Percentiles rank a stretch among this genome's conserved stretches.
Conservation (phyloP, 1,140 invertebrate genomes). For the Zophobas atratus region DNA sequence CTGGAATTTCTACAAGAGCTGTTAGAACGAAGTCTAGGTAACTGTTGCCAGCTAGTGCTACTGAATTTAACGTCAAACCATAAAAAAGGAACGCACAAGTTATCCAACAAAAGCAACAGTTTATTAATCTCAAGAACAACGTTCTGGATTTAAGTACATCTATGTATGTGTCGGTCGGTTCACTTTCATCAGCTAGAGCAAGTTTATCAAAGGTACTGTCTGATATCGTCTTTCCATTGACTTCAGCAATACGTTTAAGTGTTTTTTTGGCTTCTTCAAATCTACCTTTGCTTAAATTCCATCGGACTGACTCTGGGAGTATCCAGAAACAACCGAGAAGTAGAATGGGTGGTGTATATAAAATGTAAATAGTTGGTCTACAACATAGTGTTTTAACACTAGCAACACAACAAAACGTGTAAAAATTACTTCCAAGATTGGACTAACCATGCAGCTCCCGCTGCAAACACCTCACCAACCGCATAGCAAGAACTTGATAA, state of each 20-base stretch:
- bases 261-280: conserved; percentile 68
- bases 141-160: conserved; percentile 71
- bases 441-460: conserved; percentile 81
- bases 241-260: conserved; percentile 66
- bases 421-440: conserved; percentile 74
- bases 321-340: conserved; percentile 61
- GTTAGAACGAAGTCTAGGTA: conserved; percentile 81
- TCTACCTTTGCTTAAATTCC: conserved; percentile 67
- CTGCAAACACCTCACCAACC: conserved; percentile 79
- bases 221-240: conserved; percentile 75
- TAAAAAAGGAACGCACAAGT: conserved; percentile 83
- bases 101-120: conserved; percentile 78
- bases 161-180: conserved; percentile 67
- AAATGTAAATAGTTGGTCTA: conserved; percentile 69
- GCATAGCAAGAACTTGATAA: conserved; percentile 80
- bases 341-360: conserved; percentile 54
- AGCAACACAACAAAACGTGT: background rate
- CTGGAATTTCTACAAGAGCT: conserved; percentile 79
- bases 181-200: conserved; percentile 19
- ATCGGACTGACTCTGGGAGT: conserved; percentile 69
- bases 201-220: conserved; percentile 69
- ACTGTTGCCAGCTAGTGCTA: conserved; percentile 78
- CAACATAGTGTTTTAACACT: conserved; percentile 9
- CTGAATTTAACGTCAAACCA: conserved; percentile 84
- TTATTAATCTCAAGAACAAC: conserved; percentile 74